Evolutionary conservation across 2,113 vertebrate species (phyloP).

Genomic region (Syrmaticus mikado): DNA sequence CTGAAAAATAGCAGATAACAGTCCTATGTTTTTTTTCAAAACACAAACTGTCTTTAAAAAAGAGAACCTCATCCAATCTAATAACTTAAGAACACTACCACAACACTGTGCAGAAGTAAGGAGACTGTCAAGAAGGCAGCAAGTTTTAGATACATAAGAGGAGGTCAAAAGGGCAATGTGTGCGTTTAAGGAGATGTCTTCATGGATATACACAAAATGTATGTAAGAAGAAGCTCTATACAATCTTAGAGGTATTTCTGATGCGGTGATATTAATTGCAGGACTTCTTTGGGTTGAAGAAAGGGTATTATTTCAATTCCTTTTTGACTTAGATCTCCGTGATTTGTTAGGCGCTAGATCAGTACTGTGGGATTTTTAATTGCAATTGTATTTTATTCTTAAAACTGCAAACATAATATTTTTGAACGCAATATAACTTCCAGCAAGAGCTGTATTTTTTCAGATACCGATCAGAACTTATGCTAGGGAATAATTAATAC

Average conservation of each 20-base stretch:
- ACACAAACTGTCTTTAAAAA: neutral
- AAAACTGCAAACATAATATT: neutral
- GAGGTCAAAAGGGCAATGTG: neutral
- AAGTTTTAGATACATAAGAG: neutral
- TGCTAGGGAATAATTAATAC: neutral
- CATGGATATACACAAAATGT: neutral
- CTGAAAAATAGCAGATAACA: neutral
- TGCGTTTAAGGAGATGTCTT: neutral
- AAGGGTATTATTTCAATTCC: neutral
- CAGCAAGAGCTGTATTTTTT: neutral
- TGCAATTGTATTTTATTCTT: neutral
- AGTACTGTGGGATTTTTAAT: neutral
- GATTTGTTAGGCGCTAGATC: neutral
- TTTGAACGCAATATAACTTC: neutral
- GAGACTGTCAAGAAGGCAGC: neutral
- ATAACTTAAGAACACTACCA: fast-evolving
- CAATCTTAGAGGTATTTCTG: neutral
- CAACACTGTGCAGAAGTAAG: fast-evolving
- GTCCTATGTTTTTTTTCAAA: neutral
- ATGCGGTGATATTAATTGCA: neutral
- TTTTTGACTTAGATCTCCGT: neutral
- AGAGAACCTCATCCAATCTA: neutral
- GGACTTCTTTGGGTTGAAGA: fast-evolving
- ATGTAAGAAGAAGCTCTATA: neutral
- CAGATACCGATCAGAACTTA: neutral